Evolutionary conservation across 2,888 invertebrate species (phyloP).

Genomic region (Lysandra coridon): DNA sequence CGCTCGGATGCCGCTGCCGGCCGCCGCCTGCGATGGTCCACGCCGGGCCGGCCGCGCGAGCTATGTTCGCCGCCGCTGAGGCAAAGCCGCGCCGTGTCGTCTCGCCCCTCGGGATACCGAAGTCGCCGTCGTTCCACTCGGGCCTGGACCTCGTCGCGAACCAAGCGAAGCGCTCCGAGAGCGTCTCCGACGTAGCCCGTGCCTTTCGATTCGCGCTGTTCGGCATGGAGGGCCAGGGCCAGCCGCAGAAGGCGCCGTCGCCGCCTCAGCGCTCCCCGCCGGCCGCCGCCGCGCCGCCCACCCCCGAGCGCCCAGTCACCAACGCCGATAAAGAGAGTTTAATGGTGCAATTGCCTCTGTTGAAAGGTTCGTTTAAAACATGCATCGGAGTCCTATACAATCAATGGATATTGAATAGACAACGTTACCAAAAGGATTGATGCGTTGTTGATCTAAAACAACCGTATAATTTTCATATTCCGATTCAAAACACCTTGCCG

Average conservation of each 20-base stretch:
- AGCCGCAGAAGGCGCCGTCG: slow-evolving; percentile 66
- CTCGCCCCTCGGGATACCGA: slow-evolving; percentile 88
- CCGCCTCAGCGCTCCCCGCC: slow-evolving; percentile 71
- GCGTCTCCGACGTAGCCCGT: slow-evolving; percentile 73
- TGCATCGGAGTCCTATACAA: neutral
- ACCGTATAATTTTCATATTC: neutral
- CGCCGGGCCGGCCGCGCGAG: slow-evolving; percentile 79
- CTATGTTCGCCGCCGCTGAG: slow-evolving; percentile 78
- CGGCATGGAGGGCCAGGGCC: slow-evolving; percentile 67
- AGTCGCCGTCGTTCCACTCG: slow-evolving; percentile 93
- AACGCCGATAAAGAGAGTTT: slow-evolving; percentile 67
- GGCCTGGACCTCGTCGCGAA: slow-evolving; percentile 90
- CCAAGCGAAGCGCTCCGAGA: slow-evolving; percentile 75
- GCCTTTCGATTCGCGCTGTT: slow-evolving; percentile 74
- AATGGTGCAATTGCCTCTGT: slow-evolving; percentile 75
- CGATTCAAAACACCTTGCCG: neutral
- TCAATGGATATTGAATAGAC: neutral
- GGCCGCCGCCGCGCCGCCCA: slow-evolving; percentile 51
- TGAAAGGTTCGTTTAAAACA: slow-evolving; percentile 72
- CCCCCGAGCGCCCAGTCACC: slow-evolving; percentile 61
- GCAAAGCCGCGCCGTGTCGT: slow-evolving; percentile 76
- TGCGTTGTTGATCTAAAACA: neutral
- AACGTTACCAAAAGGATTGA: neutral
- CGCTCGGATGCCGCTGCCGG: slow-evolving; percentile 79
- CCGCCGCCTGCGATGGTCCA: slow-evolving; percentile 80